Conservation (phyloP, 2,888 invertebrate genomes). For the Pardosa pseudoannulata region DNA sequence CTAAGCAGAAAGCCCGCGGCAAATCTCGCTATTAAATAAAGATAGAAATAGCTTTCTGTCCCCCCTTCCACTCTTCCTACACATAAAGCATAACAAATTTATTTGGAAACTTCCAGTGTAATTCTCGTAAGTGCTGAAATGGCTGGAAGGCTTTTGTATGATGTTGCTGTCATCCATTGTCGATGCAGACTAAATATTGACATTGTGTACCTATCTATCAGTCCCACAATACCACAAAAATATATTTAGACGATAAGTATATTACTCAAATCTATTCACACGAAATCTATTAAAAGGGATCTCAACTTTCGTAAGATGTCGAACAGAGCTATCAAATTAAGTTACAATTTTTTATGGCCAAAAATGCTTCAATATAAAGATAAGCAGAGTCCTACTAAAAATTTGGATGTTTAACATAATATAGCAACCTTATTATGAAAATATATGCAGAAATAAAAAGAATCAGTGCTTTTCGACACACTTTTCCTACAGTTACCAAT, state of each 20-base stretch:
- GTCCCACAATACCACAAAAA: not conserved
- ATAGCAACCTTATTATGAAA: too few relatives aligned
- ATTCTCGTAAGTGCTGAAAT: slow-evolving; percentile 67
- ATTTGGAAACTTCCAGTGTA: slow-evolving; percentile 51
- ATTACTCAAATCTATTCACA: not conserved
- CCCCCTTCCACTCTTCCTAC: slow-evolving; percentile 34
- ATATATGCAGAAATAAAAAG: too few relatives aligned
- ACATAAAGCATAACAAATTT: slow-evolving; percentile 62
- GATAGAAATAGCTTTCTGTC: slow-evolving; percentile 33
- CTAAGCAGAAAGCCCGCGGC: slow-evolving; percentile 55
- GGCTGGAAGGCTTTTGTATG: slow-evolving; percentile 47
- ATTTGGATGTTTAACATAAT: too few relatives aligned
- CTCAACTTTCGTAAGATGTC: too few relatives aligned
- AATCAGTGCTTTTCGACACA: too few relatives aligned
- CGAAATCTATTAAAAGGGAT: too few relatives aligned
- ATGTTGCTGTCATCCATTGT: too few relatives aligned
- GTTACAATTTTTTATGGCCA: too few relatives aligned
- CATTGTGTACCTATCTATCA: not conserved
- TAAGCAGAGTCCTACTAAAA: too few relatives aligned
- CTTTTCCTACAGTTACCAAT: too few relatives aligned
- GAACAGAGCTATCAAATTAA: too few relatives aligned
- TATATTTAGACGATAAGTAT: not conserved
- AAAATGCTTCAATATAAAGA: too few relatives aligned
- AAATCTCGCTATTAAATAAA: slow-evolving; percentile 65
- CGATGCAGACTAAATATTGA: not conserved